Conservation (phyloP, 2,888 invertebrate species). For the Spialia ferax region DNA sequence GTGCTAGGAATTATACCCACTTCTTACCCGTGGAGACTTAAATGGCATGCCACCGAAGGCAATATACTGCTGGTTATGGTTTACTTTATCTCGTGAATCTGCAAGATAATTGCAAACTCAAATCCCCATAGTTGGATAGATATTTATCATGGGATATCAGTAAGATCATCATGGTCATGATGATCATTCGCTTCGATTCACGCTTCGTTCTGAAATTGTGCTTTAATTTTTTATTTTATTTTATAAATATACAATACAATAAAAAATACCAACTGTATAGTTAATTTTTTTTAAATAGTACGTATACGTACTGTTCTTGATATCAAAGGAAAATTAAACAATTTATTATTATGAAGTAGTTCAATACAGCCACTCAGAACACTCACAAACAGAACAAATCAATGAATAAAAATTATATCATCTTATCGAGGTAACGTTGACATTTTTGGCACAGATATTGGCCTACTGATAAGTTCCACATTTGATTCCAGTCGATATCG, state of each 20-base stretch:
- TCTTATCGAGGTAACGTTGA: too few species aligned
- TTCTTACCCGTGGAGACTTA: too few species aligned
- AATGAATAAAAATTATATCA: not conserved
- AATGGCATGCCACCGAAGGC: constrained; percentile 28
- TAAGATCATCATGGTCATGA: not conserved
- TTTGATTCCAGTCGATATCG: not conserved
- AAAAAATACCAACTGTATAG: too few species aligned
- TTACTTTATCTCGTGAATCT: constrained; percentile 46
- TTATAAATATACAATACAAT: too few species aligned
- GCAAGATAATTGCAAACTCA: constrained; percentile 55
- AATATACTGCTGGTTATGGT: constrained; percentile 49
- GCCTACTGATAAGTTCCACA: not conserved
- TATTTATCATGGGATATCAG: constrained; percentile 44
- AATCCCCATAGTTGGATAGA: constrained; percentile 43
- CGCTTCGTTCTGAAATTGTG: not conserved
- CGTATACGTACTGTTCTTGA: too few species aligned
- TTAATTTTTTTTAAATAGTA: too few species aligned
- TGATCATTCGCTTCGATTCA: too few species aligned
- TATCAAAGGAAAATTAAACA: too few species aligned
- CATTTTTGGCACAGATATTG: not conserved
- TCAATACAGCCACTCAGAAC: too few species aligned
- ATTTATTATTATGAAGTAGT: too few species aligned
- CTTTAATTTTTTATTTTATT: too few species aligned
- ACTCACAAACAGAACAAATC: not conserved
- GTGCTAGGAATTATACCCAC: not conserved